Evolutionary conservation across 2,797 vertebrate species (phyloP).

Genomic region (Alfaro cultratus): DNA sequence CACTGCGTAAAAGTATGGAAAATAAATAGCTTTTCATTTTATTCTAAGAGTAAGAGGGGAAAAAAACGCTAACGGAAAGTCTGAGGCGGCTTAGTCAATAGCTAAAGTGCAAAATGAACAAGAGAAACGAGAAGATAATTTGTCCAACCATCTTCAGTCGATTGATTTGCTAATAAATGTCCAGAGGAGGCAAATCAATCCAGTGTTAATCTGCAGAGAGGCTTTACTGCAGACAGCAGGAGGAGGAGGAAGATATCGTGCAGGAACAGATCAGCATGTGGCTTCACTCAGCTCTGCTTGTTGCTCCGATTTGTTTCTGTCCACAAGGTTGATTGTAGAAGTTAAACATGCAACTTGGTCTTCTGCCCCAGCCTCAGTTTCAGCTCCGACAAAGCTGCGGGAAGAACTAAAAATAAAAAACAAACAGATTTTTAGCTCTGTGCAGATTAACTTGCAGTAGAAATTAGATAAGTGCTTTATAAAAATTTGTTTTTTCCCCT

Average conservation of each 20-base stretch:
- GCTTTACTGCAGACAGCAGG: slow-evolving; percentile 30
- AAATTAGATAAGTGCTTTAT: background rate
- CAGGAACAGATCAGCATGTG: background rate
- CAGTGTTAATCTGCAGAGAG: slow-evolving; percentile 48
- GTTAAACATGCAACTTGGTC: slow-evolving; percentile 37
- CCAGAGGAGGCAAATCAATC: slow-evolving; percentile 50
- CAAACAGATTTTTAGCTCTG: background rate
- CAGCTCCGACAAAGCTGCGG: slow-evolving; percentile 66
- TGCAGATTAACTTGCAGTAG: background rate
- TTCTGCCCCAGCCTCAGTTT: slow-evolving; percentile 58
- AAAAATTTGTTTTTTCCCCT: background rate
- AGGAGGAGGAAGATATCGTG: background rate
- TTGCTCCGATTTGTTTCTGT: background rate
- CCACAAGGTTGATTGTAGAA: background rate
- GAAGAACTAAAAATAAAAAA: slow-evolving; percentile 13
- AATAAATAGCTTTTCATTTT: slow-evolving; percentile 2
- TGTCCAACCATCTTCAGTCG: slow-evolving; percentile 30
- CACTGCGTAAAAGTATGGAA: background rate
- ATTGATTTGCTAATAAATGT: slow-evolving; percentile 46
- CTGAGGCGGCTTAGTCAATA: background rate
- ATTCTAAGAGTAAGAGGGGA: background rate
- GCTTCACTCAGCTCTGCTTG: background rate
- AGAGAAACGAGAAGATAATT: slow-evolving; percentile 45
- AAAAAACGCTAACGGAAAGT: slow-evolving; percentile 16
- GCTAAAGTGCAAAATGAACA: slow-evolving; percentile 56